Conservation (phyloP, 2,113 vertebrate species). For the Protobothrops flavoviridis region DNA sequence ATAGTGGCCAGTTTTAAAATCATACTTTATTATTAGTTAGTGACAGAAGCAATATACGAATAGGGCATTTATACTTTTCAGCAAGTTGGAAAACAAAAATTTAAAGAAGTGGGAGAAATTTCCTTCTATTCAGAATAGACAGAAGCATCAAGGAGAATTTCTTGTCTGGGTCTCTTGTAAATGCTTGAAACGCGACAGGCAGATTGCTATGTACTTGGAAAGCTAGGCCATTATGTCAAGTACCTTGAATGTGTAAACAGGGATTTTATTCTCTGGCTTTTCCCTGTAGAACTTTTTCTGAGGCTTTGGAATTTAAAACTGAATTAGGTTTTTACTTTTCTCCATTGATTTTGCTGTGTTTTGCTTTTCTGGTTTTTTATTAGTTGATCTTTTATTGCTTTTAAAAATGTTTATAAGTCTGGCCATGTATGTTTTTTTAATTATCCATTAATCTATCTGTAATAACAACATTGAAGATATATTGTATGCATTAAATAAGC, state of each 20-base stretch:
- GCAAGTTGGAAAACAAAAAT: neutral
- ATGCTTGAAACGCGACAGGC: neutral
- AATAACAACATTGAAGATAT: neutral
- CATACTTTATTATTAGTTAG: neutral
- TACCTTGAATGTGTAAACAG: neutral
- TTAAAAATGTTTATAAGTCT: neutral
- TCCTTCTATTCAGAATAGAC: neutral
- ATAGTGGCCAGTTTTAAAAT: neutral
- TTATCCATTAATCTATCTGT: neutral
- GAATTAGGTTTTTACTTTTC: neutral
- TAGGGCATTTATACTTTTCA: neutral
- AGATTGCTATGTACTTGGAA: neutral
- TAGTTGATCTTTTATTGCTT: neutral
- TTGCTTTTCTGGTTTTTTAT: neutral
- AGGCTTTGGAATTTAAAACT: neutral
- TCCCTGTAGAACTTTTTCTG: neutral
- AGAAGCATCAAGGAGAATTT: neutral
- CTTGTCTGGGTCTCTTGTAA: neutral
- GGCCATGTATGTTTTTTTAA: neutral
- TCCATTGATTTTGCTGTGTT: neutral
- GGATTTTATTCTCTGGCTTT: neutral
- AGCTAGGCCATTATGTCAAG: neutral
- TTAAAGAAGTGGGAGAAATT: neutral
- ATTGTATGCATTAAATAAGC: neutral
- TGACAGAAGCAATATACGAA: neutral